Evolutionary conservation across 2,888 invertebrate genomes (phyloP).

Genomic region (Galerucella calmariensis): DNA sequence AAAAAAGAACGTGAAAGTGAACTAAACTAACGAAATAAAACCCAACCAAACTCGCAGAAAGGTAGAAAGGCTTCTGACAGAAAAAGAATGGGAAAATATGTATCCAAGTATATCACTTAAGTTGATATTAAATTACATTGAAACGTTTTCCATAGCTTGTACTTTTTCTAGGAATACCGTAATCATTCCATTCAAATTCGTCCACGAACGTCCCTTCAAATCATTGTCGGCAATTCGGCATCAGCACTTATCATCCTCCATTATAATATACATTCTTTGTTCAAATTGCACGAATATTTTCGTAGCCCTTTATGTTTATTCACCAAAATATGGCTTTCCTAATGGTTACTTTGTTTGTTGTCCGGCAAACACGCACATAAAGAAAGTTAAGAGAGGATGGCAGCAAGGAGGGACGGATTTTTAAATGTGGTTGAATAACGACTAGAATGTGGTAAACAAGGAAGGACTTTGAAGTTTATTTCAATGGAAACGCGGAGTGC

Average conservation of each 20-base stretch:
- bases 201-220: neutral
- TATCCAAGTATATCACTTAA: too few species aligned
- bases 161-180: too few species aligned
- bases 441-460: conserved; percentile 4
- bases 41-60: too few species aligned
- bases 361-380: conserved; percentile 34
- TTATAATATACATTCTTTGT: conserved; percentile 8
- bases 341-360: conserved; percentile 34
- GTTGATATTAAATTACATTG: too few species aligned
- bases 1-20: too few species aligned
- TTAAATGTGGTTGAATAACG: conserved; percentile 13
- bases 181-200: neutral
- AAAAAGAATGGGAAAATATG: too few species aligned
- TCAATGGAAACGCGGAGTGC: too few species aligned
- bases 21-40: too few species aligned
- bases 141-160: too few species aligned
- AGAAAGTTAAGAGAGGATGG: conserved; percentile 18
- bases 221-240: neutral
- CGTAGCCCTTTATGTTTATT: conserved; percentile 13
- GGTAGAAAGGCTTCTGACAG: too few species aligned
- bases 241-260: neutral
- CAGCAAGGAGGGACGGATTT: conserved; percentile 22
- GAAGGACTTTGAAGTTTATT: neutral
- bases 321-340: conserved; percentile 26
- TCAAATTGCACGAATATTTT: conserved; percentile 12